Evolutionary conservation across 2,888 invertebrate genomes (phyloP).

Genomic region (Xylota sylvarum): DNA sequence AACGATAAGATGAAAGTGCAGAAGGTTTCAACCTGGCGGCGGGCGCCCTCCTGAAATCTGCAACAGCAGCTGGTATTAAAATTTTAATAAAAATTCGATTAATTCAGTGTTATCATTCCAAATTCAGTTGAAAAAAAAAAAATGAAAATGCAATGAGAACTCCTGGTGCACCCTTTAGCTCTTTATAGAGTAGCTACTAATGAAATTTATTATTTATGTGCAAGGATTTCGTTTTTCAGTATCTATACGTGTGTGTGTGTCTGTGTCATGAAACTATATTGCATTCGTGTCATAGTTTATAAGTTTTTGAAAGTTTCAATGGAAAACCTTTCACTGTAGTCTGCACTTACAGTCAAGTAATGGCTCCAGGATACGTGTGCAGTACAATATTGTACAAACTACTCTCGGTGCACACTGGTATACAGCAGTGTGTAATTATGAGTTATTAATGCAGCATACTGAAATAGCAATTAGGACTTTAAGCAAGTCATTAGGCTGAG

Average conservation of each 20-base stretch:
- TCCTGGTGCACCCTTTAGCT: not conserved
- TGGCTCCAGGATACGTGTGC: conserved; percentile 12
- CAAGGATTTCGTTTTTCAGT: conserved; percentile 26
- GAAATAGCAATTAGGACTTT: conserved; percentile 31
- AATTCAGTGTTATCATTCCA: conserved; percentile 24
- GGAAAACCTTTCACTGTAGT: conserved; percentile 12
- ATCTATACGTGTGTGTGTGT: not conserved
- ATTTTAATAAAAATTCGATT: conserved; percentile 29
- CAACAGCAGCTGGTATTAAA: conserved; percentile 40
- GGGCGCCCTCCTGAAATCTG: conserved; percentile 25
- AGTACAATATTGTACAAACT: not conserved
- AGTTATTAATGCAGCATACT: conserved; percentile 28
- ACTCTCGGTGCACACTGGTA: not conserved
- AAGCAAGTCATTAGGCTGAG: conserved; percentile 13
- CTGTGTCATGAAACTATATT: not conserved
- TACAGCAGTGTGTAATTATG: conserved; percentile 25
- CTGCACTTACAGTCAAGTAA: conserved; percentile 31
- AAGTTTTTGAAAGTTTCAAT: conserved; percentile 14
- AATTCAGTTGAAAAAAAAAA: conserved; percentile 15
- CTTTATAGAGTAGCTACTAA: conserved; percentile 35
- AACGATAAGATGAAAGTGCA: not conserved
- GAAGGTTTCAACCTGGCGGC: conserved; percentile 5
- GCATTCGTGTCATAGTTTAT: conserved; percentile 2
- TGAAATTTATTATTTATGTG: conserved; percentile 61
- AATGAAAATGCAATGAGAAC: conserved; percentile 13